Percentiles rank a stretch among this genome's conserved stretches.
These are phyloP conservation scores for Ibycter americanus DNA, from an alignment of 2,797 vertebrate genomes.

Conservation along the genomic window DNA sequence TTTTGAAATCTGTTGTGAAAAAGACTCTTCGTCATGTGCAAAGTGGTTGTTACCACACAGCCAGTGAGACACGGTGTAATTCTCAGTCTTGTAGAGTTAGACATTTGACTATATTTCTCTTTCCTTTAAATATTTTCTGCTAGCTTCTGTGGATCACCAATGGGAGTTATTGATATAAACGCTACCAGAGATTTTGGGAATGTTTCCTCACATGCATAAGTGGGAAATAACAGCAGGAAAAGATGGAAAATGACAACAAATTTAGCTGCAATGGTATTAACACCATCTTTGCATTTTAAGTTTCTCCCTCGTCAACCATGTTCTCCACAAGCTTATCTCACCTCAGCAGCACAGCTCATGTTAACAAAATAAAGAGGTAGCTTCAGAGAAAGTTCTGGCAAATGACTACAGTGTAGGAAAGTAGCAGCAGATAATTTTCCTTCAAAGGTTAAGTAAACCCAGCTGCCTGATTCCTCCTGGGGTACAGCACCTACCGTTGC, in stretches of 20 bases:
- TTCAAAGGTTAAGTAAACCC: background rate
- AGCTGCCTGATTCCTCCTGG: background rate
- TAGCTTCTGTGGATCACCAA: background rate
- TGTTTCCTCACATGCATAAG: background rate
- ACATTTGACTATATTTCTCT: background rate
- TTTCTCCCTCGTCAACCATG: background rate
- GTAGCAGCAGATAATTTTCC: background rate
- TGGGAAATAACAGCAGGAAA: background rate
- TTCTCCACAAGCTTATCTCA: background rate
- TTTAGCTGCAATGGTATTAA: background rate
- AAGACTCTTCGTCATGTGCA: background rate
- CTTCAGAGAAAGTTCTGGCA: background rate
- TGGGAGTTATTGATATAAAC: background rate
- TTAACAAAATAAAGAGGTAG: background rate
- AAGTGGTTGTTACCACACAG: background rate
- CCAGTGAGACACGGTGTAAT: background rate
- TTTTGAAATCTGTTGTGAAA: background rate
- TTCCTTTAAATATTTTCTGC: background rate
- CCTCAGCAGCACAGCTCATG: background rate
- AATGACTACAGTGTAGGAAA: accelerated
- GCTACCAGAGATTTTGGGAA: background rate
- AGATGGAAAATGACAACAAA: background rate
- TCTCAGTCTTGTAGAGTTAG: background rate
- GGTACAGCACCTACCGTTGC: background rate
- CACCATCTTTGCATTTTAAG: background rate